phyloP scores from a whole-genome alignment of 2,113 vertebrate species.

The Oncorhynchus mykiss region DNA sequence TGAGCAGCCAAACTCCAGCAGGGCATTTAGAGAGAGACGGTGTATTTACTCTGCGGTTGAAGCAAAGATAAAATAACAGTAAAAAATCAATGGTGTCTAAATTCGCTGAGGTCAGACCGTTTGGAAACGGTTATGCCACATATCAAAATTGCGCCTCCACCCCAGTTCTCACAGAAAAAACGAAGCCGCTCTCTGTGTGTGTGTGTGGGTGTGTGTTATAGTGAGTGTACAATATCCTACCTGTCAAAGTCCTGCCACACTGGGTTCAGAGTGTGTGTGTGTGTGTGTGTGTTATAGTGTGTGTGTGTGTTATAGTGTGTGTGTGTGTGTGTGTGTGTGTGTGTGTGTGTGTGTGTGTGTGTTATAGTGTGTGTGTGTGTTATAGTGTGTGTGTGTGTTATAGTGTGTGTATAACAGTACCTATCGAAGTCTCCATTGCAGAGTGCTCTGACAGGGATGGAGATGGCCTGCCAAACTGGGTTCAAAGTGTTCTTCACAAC shows the following conservation, averaged over 20 bases:
- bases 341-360: too few relatives aligned
- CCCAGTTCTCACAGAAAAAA: constrained; percentile 32
- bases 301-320: neutral
- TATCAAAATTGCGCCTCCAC: constrained; percentile 17
- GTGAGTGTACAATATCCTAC: too few relatives aligned
- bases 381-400: too few relatives aligned
- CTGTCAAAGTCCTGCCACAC: too few relatives aligned
- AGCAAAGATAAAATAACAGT: constrained; percentile 41
- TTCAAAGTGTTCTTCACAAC: constrained; percentile 83
- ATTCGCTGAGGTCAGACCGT: constrained; percentile 26
- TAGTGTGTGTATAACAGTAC: too few relatives aligned
- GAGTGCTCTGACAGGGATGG: constrained; percentile 65
- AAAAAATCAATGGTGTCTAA: constrained; percentile 50
- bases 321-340: too few relatives aligned
- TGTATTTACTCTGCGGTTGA: constrained; percentile 42
- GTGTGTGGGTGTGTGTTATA: neutral
- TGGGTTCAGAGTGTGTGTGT: neutral
- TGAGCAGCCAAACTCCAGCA: constrained; percentile 27
- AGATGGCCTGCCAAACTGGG: too few relatives aligned
- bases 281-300: constrained; percentile 2
- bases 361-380: too few relatives aligned
- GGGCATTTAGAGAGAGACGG: constrained; percentile 10
- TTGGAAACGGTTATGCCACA: constrained; percentile 25
- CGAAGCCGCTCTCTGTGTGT: neutral
- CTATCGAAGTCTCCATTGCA: constrained; percentile 66